Evolutionary conservation across 1,140 invertebrate species (phyloP).

Genomic region (Drosophila ambigua): DNA sequence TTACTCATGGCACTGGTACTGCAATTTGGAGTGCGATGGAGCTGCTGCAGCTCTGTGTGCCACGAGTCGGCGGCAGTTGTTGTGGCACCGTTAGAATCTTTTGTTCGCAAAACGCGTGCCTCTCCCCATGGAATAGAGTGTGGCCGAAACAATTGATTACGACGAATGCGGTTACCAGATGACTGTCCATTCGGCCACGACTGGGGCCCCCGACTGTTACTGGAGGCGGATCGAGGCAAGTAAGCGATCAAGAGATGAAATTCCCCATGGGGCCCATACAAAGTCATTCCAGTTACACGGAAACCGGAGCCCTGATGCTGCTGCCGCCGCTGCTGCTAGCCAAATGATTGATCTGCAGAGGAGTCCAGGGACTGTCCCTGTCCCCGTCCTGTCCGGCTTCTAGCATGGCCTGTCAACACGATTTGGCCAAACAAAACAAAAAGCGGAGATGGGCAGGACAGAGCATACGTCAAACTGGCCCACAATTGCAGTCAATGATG

Average conservation of each 20-base stretch:
- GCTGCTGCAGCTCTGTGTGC: conserved; percentile 20
- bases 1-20: conserved; percentile 50
- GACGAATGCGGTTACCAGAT: conserved; percentile 76
- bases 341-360: conserved; percentile 53
- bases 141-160: conserved; percentile 76
- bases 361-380: no score
- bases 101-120: conserved; percentile 48
- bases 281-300: conserved; percentile 54
- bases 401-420: conserved; percentile 64
- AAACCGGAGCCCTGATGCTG: conserved; percentile 25
- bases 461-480: conserved; percentile 73
- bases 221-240: not conserved
- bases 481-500: conserved; percentile 60
- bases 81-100: conserved; percentile 62
- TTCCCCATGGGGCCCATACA: conserved; percentile 69
- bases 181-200: conserved; percentile 40
- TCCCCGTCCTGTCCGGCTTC: not conserved
- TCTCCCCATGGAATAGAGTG: conserved; percentile 46
- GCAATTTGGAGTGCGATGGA: not conserved
- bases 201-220: conserved; percentile 21
- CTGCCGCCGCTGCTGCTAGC: conserved; percentile 10
- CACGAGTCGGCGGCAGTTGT: conserved; percentile 52
- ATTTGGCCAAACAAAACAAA: conserved; percentile 62
- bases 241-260: conserved; percentile 23
- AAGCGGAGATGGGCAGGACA: conserved; percentile 14